phyloP scores from a whole-genome alignment of 2,113 vertebrate genomes.

The Engystomops pustulosus region DNA sequence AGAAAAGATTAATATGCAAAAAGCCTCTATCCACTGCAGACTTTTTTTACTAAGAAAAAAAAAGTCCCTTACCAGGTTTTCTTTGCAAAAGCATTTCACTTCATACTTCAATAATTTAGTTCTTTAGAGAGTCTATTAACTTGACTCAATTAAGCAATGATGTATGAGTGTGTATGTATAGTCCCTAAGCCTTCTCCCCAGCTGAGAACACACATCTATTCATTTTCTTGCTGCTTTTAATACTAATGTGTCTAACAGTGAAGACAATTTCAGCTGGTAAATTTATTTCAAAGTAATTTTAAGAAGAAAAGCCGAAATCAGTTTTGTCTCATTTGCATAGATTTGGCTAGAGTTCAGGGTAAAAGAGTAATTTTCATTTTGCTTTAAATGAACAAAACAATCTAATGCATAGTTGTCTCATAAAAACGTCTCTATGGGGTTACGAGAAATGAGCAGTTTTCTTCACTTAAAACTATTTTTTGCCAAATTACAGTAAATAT shows the following conservation, averaged over 20 bases:
- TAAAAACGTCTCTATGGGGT: neutral
- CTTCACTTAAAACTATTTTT: neutral
- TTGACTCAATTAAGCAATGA: constrained; percentile 58
- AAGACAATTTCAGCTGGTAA: constrained; percentile 48
- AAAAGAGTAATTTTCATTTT: neutral
- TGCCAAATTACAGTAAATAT: neutral
- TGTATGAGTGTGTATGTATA: constrained; percentile 57
- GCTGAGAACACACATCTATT: constrained; percentile 58
- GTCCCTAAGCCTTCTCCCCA: constrained; percentile 50
- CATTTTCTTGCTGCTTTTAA: constrained; percentile 53
- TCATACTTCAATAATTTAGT: constrained; percentile 59
- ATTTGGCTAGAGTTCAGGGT: constrained; percentile 6
- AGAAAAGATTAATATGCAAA: constrained; percentile 46
- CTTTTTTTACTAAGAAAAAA: too few species aligned
- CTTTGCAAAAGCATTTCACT: constrained; percentile 46
- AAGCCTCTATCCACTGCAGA: constrained; percentile 18
- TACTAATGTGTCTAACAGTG: constrained; percentile 48
- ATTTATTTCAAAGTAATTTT: constrained; percentile 42
- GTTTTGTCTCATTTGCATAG: constrained; percentile 28
- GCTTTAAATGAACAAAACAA: neutral
- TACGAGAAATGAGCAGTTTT: neutral
- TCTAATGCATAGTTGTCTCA: neutral
- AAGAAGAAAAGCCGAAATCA: constrained; percentile 5
- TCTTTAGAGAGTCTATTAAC: constrained; percentile 58
- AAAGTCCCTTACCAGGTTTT: constrained; percentile 34